Conservation (phyloP, 1,140 invertebrate genomes). For the Muscidifurax raptorellus region DNA sequence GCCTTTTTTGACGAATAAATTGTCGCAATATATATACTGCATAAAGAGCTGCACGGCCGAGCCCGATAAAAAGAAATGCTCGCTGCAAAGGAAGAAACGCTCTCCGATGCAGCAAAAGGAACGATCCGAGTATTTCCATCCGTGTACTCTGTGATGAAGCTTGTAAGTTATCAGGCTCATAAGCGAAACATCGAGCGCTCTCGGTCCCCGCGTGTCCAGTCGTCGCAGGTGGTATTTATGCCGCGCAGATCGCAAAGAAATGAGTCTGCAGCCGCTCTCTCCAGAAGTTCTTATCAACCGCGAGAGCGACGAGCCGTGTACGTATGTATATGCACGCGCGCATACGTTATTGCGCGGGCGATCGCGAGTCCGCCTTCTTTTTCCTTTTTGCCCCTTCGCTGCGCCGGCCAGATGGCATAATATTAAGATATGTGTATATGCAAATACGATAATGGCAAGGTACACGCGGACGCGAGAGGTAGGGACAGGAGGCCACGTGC, state of each 20-base stretch:
- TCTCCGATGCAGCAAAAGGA: constrained; percentile 9
- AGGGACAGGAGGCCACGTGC: not conserved
- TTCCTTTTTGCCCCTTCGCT: not conserved
- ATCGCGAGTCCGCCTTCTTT: not conserved
- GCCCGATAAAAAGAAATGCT: too few species aligned
- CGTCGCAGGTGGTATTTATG: constrained; percentile 46
- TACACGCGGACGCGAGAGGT: constrained; percentile 23
- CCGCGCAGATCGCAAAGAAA: constrained; percentile 24
- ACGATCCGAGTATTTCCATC: not conserved
- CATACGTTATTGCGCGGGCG: not conserved
- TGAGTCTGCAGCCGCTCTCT: constrained; percentile 6
- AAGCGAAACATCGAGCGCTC: constrained; percentile 15
- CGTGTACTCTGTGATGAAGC: constrained; percentile 6
- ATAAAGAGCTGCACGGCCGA: not conserved
- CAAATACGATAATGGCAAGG: constrained; percentile 60
- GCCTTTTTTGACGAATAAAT: not conserved
- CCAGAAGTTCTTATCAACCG: constrained; percentile 32
- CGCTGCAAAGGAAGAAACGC: not conserved
- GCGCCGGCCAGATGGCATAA: constrained; percentile 53
- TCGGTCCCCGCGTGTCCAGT: not conserved
- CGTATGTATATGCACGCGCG: not conserved
- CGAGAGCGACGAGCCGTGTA: not conserved
- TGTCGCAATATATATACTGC: too few species aligned
- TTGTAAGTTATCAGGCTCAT: constrained; percentile 29
- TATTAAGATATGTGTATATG: constrained; percentile 62